A percentile compares a stretch with the other conserved stretches of the same genome.
These are phyloP conservation scores for Aurelia sp. DNA, from an alignment of 30 jellyfish, hydroid and myxozoan species.

Conservation along the genomic window DNA sequence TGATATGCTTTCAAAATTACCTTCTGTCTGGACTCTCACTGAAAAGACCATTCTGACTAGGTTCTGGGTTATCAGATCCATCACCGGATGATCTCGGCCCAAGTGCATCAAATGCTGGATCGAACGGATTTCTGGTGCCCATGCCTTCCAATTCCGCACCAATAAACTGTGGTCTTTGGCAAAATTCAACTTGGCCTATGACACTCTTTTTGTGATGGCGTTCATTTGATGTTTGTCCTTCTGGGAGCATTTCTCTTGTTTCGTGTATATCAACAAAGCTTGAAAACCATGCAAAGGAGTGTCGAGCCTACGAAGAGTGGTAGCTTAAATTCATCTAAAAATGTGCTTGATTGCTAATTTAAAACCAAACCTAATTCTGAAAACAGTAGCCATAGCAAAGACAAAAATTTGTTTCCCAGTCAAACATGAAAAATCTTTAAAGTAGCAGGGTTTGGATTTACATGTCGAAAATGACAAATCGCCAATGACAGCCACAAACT, in stretches of 20 bases:
- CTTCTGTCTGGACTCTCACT: slow-evolving; percentile 62
- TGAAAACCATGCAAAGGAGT: slow-evolving; percentile 55
- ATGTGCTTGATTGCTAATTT: no score
- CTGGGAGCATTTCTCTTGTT: slow-evolving; percentile 52
- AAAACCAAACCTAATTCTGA: no score
- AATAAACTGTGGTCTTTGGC: slow-evolving; percentile 64
- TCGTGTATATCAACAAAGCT: slow-evolving; percentile 40
- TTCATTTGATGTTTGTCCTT: slow-evolving; percentile 37
- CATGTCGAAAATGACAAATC: no score
- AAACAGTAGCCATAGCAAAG: no score
- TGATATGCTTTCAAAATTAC: not conserved
- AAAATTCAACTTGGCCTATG: slow-evolving; percentile 52
- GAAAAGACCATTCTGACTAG: not conserved
- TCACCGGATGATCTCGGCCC: slow-evolving; percentile 87
- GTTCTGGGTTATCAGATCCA: slow-evolving; percentile 81
- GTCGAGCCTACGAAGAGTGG: slow-evolving; percentile 28
- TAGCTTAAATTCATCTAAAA: no score
- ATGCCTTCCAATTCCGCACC: slow-evolving; percentile 5
- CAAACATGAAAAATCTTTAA: no score
- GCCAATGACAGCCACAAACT: no score
- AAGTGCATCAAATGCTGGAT: slow-evolving; percentile 17
- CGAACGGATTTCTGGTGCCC: not conserved
- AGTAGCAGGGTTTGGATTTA: no score
- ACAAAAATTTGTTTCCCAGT: no score
- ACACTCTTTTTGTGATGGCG: not conserved